These are phyloP conservation scores for Rhagoletis pomonella DNA, from an alignment of 1,140 invertebrate genomes.

Conservation along the genomic window DNA sequence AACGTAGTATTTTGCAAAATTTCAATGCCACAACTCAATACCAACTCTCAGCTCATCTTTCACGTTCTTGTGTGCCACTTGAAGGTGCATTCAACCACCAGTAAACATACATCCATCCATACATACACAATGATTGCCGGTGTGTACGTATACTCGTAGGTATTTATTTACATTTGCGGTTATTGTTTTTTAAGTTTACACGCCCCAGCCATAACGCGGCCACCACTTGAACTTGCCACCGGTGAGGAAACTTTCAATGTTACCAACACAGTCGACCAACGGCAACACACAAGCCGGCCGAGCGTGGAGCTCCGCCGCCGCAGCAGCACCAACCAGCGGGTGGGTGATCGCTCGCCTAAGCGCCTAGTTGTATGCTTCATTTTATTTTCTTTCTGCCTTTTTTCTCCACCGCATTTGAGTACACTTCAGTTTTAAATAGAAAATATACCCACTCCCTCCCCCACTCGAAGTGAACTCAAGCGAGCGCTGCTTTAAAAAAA, in stretches of 20 bases:
- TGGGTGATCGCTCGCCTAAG: no score
- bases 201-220: conserved; percentile 19
- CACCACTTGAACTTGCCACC: conserved; percentile 44
- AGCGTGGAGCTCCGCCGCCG: no score
- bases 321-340: not conserved
- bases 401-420: conserved; percentile 6
- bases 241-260: conserved; percentile 42
- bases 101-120: not conserved
- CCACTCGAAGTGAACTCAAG: not conserved
- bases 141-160: not conserved
- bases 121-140: no score
- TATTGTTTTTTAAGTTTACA: conserved; percentile 32
- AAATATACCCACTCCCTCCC: not conserved
- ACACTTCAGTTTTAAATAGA: conserved; percentile 35
- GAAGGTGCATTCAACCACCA: conserved; percentile 29
- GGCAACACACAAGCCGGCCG: not conserved
- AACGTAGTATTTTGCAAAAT: conserved; percentile 48
- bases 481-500: not conserved
- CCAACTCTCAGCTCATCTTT: not conserved
- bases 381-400: not conserved
- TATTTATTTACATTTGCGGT: conserved; percentile 17
- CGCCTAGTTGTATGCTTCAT: conserved; percentile 31
- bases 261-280: not conserved
- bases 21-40: conserved; percentile 20
- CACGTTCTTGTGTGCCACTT: conserved; percentile 33